Evolutionary conservation across 2,113 vertebrate species (phyloP).

Genomic region (Petromus typicus): DNA sequence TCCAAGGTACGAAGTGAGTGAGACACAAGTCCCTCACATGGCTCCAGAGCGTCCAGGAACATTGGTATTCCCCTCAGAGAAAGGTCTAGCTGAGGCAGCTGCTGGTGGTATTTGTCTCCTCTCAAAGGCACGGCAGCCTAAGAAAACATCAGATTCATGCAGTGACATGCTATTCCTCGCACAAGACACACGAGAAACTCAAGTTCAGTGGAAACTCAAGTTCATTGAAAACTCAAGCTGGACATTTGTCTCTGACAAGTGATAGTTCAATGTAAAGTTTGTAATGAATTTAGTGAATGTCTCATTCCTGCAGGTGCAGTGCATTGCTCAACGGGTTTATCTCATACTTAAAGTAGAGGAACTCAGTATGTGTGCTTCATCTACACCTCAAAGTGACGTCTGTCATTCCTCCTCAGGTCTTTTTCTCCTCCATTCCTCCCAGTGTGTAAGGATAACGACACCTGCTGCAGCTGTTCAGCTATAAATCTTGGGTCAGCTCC

Average conservation of each 20-base stretch:
- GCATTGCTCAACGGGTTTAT: neutral
- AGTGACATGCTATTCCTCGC: neutral
- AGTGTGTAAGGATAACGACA: neutral
- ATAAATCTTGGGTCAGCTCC: neutral
- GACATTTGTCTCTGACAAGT: neutral
- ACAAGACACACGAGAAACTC: neutral
- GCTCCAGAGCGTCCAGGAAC: neutral
- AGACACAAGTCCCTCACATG: neutral
- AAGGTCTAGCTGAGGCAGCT: neutral
- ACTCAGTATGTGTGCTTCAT: neutral
- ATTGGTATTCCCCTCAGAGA: neutral
- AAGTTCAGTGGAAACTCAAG: neutral
- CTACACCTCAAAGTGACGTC: neutral
- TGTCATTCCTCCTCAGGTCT: neutral
- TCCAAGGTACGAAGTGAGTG: neutral
- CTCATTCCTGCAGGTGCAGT: neutral
- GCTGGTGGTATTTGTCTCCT: neutral
- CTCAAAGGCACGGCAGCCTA: neutral
- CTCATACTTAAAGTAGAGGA: neutral
- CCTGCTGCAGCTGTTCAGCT: neutral
- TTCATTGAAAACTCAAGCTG: neutral
- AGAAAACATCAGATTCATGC: conserved; percentile 34
- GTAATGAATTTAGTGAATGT: neutral
- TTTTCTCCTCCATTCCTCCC: neutral
- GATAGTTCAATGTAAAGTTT: neutral